Evolutionary conservation across 2,113 vertebrate genomes (phyloP).

Genomic region (Phocoena phocoena): DNA sequence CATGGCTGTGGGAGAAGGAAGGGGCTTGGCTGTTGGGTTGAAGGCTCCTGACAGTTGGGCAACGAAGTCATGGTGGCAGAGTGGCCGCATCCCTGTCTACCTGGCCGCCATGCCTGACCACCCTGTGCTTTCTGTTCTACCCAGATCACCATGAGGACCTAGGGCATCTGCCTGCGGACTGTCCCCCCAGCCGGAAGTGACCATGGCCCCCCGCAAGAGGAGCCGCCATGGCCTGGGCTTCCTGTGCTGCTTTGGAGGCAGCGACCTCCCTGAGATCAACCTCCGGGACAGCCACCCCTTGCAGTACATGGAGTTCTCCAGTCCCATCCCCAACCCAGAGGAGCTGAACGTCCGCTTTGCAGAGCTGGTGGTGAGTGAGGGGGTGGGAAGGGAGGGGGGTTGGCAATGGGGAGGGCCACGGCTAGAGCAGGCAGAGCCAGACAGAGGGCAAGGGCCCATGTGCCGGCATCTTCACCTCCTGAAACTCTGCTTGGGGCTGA

Average conservation of each 20-base stretch:
- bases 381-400: not conserved
- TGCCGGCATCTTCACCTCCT: not conserved
- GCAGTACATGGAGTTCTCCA: conserved; percentile 95
- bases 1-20: not conserved
- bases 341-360: conserved; percentile 96
- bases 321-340: conserved; percentile 93
- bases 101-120: not conserved
- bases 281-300: conserved; percentile 95
- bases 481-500: not conserved
- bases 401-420: not conserved
- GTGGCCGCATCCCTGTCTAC: not conserved
- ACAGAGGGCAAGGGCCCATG: not conserved
- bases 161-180: conserved; percentile 78
- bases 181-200: conserved; percentile 76
- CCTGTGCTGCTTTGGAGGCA: conserved; percentile 95
- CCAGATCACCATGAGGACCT: conserved; percentile 94
- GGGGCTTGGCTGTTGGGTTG: not conserved
- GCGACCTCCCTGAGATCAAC: conserved; percentile 95
- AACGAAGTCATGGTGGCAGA: not conserved
- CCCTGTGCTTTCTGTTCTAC: conserved; percentile 23
- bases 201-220: conserved; percentile 97
- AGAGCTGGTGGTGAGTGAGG: conserved; percentile 95
- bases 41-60: not conserved
- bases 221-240: conserved; percentile 94
- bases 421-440: not conserved